Base-by-base conservation (phyloP, 2,888 invertebrate genomes). In the Apamea crenata region DNA sequence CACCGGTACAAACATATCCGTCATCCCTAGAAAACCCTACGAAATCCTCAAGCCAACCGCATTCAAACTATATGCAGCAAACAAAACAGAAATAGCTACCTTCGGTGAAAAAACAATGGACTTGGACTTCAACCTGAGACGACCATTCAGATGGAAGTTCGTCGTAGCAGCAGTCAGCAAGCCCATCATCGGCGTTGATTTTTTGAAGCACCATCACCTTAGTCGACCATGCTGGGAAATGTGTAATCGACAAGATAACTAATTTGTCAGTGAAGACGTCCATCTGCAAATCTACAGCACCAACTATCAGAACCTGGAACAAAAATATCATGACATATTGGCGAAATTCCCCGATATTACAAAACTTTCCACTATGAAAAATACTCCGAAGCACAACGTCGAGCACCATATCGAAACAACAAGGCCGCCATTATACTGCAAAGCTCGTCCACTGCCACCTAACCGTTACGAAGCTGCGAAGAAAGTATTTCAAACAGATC, bases 251-350 rank as follows among this genome's bases (percentile, higher is more conserved):
- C 65, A 65, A 65, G 36, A 36, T 65, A 65, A 65, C 65, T 1
- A 65, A 65, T 5, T 65, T 65, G 36, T 21, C 65, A 63, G 63
- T 32, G 3, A 65, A 65, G 21, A 65, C 56, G n/a, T 56, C 56
- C 12, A 65, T 65, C 65, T 65, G 21, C 65, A 36, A 65, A 65
- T 65, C 65, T 2, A 21, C 65, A 65, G 32, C 21, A 65, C 65
- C 65, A 21, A 65, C 21, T 21, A 65, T 65, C 32, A 65, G 65
- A 65, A 65, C 65, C 25, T 65, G 12, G 36, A 36, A 65, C 65
- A 65, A 65, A 65, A 65, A 21, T 65, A 65, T 36, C 65, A 65
- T 21, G 65, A 65, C 65, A 65, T 65, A 65, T 65, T 65, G 65
- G 36, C 65, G 36, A 36, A 65, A 10, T 36, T 36, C 12, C 36